A percentile compares a stretch with the other conserved stretches of the same genome.
Conservation (phyloP, 2,113 vertebrate genomes). For the Naja naja region DNA sequence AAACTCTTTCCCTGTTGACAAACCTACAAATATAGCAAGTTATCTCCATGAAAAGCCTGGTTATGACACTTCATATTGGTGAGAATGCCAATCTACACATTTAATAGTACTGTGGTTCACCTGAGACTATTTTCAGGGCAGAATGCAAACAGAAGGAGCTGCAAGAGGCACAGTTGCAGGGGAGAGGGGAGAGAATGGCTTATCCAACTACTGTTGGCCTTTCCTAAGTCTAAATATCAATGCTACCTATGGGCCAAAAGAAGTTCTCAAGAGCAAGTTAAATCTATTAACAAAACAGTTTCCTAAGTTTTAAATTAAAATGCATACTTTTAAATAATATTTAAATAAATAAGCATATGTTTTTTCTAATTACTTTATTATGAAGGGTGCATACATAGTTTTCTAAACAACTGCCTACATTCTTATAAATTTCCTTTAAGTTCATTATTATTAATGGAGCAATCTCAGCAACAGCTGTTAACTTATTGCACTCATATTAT, state of each 20-base stretch:
- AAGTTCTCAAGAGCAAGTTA: not conserved
- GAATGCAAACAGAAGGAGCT: not conserved
- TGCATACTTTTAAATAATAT: no score
- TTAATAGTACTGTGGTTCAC: not conserved
- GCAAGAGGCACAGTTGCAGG: not conserved
- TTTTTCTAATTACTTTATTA: not conserved
- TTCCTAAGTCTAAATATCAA: not conserved
- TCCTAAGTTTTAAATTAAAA: not conserved
- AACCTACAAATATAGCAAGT: not conserved
- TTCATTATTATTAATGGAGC: not conserved
- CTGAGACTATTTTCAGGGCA: not conserved
- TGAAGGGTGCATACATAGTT: not conserved
- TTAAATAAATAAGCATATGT: not conserved
- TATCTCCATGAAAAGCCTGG: not conserved
- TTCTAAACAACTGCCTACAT: not conserved
- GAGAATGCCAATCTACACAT: not conserved
- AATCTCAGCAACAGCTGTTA: not conserved
- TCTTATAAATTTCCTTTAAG: not conserved
- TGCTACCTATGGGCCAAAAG: not conserved
- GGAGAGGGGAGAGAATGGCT: no score
- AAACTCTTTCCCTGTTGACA: not conserved
- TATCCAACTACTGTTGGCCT: not conserved
- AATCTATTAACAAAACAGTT: not conserved
- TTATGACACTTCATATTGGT: not conserved
- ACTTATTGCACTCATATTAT: not conserved